These are phyloP conservation scores for Gymnoscelis rufifasciata DNA, from an alignment of 2,888 invertebrate species.

Conservation along the genomic window DNA sequence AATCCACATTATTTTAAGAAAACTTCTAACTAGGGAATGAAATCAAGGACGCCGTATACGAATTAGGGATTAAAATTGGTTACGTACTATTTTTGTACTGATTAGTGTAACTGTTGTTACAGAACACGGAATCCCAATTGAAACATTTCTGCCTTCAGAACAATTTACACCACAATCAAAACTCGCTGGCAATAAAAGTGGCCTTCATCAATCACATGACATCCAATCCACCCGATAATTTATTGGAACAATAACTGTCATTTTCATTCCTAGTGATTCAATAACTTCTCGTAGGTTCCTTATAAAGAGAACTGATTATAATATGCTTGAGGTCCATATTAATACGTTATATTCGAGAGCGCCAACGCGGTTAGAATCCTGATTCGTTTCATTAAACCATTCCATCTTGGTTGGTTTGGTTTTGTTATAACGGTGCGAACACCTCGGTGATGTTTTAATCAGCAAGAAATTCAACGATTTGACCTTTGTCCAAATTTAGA, in stretches of 20 bases:
- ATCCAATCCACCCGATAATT: slow-evolving; percentile 16
- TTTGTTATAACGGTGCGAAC: slow-evolving; percentile 11
- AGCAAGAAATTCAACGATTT: too few species aligned
- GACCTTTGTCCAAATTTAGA: too few species aligned
- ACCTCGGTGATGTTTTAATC: too few species aligned
- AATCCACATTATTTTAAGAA: too few species aligned
- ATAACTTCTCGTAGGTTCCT: slow-evolving; percentile 23
- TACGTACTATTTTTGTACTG: not conserved
- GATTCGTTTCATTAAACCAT: slow-evolving; percentile 28
- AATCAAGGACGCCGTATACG: too few species aligned
- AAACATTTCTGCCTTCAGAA: slow-evolving; percentile 14
- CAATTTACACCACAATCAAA: slow-evolving; percentile 26
- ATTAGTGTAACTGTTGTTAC: not conserved
- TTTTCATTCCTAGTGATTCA: slow-evolving; percentile 18
- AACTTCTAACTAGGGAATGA: too few species aligned
- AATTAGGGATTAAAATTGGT: too few species aligned
- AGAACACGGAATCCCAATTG: slow-evolving; percentile 5
- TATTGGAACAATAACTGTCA: slow-evolving; percentile 14
- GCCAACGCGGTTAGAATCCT: slow-evolving; percentile 30
- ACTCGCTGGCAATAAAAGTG: slow-evolving; percentile 24
- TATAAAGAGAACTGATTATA: slow-evolving; percentile 33
- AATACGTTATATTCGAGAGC: slow-evolving; percentile 30
- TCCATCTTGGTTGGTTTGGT: slow-evolving; percentile 9
- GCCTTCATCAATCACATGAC: slow-evolving; percentile 28
- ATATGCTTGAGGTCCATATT: slow-evolving; percentile 35